Evolutionary conservation across 2,113 vertebrate genomes (phyloP), one percentile per base, ranked within the genome.

Genomic region (Alethe castanea): DNA sequence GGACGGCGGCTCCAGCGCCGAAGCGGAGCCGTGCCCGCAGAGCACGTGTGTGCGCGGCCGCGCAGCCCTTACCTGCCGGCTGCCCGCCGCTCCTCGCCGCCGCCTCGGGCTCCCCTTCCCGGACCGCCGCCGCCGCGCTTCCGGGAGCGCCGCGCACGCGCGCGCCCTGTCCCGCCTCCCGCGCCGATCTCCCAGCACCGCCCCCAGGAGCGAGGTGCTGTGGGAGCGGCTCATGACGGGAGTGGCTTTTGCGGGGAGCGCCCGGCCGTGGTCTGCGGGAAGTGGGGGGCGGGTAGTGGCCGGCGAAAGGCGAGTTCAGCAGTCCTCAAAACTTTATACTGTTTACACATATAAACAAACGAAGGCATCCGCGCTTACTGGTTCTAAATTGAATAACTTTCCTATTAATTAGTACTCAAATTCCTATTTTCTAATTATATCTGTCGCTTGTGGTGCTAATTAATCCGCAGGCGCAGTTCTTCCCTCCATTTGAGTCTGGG

Each of bases 11-110:
- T 31, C 14, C 0, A 31, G 29, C 19, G 31, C 19, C 31, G 35
- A 25, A 40, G 33, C 50, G 44, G 24, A 42, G 52, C 61, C 31
- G 25, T 50, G 6, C 53, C 52, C 31, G 29, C 60, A 12, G n/a
- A 85, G 16, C 94, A 90, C 90, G 61, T 76, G 88, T 82, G 40
- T 73, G 28, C 60, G 38, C 80, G 77, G 60, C 33, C 60, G 60
- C 85, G 71, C 73, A 61, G 64, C 65, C 29, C 73, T 96, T 91
- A 94, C 94, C 96, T 90, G 94, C 56, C 35, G 90, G 59, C 64
- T 91, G 78, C 28, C 94, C 86, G 64, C 88, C 64, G 38, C 91
- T 91, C 92, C 96, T 98, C 98, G 98, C 97, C 67, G 98, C 97
- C 91, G 95, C 96, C 29, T 64, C 73, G 59, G 69, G 64, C 6